phyloP scores from a whole-genome alignment of 1,140 invertebrate genomes.

The Pseudobourletiella spinata region DNA sequence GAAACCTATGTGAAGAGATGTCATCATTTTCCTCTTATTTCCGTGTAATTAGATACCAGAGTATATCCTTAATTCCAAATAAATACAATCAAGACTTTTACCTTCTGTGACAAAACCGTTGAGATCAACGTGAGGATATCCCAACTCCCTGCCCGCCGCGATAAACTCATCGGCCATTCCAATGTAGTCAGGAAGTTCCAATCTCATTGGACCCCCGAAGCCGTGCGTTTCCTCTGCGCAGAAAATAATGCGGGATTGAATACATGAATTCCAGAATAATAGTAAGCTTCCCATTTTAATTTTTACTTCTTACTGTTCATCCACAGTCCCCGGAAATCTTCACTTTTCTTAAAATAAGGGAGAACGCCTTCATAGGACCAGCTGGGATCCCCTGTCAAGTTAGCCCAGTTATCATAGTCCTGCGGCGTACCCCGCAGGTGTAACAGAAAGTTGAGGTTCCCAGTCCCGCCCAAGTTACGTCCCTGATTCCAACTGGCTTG shows the following conservation, averaged over 20 bases:
- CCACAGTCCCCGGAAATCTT: conserved; percentile 51
- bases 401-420: conserved; percentile 56
- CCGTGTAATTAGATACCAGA: conserved; percentile 42
- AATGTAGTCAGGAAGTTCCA: conserved; percentile 28
- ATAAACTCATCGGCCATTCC: conserved; percentile 47
- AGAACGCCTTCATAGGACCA: conserved; percentile 54
- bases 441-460: conserved; percentile 15
- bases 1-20: conserved; percentile 12
- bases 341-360: conserved; percentile 76
- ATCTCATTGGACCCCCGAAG: conserved; percentile 9
- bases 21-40: conserved; percentile 39
- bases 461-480: conserved; percentile 5
- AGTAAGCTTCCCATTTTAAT: too few species aligned
- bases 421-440: conserved; percentile 6
- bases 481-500: neutral
- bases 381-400: conserved; percentile 42
- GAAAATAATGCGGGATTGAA: neutral
- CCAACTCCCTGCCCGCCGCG: conserved; percentile 57
- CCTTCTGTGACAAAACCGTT: conserved; percentile 44
- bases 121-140: conserved; percentile 55
- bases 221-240: conserved; percentile 18
- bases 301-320: too few species aligned
- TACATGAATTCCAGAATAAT: too few species aligned
- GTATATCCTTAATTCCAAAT: conserved; percentile 43
- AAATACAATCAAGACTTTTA: conserved; percentile 40